Conservation (phyloP, 2,113 vertebrate genomes). For the Oryzias woworae region DNA sequence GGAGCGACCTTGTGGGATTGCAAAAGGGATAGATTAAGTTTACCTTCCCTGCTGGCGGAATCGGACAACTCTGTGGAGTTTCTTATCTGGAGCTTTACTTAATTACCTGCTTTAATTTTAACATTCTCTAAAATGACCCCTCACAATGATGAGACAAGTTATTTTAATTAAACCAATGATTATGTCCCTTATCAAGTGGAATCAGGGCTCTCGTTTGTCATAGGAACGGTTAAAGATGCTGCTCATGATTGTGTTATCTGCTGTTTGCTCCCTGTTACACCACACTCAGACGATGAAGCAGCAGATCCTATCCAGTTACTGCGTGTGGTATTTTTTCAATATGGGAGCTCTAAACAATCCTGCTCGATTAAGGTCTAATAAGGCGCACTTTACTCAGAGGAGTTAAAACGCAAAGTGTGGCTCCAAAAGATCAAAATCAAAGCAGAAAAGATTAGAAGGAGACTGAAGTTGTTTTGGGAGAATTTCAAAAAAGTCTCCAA, state of each 20-base stretch:
- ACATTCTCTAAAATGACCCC: slow-evolving; percentile 90
- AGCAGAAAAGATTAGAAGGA: slow-evolving; percentile 4
- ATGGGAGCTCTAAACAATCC: slow-evolving; percentile 54
- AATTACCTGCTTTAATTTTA: slow-evolving; percentile 98
- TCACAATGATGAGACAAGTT: slow-evolving; percentile 81
- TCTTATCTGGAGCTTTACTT: slow-evolving; percentile 91
- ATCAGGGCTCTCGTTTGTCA: slow-evolving; percentile 89
- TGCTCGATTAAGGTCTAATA: slow-evolving; percentile 63
- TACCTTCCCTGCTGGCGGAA: slow-evolving; percentile 78
- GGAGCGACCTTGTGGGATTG: slow-evolving; percentile 85
- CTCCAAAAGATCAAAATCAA: slow-evolving; percentile 29
- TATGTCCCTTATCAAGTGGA: slow-evolving; percentile 80
- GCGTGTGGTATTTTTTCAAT: slow-evolving; percentile 56
- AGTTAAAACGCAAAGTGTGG: slow-evolving; percentile 44
- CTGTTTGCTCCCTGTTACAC: slow-evolving; percentile 44
- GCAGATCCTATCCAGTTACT: slow-evolving; percentile 65
- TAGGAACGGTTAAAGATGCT: slow-evolving; percentile 78
- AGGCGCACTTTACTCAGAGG: slow-evolving; percentile 63
- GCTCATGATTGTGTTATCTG: slow-evolving; percentile 80
- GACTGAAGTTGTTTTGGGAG: slow-evolving; percentile 8
- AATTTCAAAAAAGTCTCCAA: slow-evolving; percentile 36
- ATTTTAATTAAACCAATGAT: slow-evolving; percentile 98
- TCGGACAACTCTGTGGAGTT: slow-evolving; percentile 81
- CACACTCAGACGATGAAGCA: slow-evolving; percentile 61
- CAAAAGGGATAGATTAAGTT: slow-evolving; percentile 89